Conservation (phyloP, 1,140 invertebrate species). For the Drosophila elegans region DNA sequence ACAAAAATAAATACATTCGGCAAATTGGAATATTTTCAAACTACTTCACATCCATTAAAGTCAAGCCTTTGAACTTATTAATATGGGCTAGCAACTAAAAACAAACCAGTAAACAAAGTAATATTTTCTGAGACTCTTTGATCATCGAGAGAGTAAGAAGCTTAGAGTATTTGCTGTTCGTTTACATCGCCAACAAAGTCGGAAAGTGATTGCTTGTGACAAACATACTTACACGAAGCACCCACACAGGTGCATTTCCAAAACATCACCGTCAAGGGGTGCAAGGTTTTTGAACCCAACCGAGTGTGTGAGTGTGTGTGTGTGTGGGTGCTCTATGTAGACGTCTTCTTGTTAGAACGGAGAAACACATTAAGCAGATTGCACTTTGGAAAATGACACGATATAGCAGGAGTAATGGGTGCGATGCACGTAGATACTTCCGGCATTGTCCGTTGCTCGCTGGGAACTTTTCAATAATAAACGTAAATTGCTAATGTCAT, state of each 20-base stretch:
- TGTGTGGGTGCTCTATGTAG: slow-evolving; percentile 33
- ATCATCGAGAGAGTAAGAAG: too few relatives aligned
- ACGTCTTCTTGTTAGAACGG: slow-evolving; percentile 37
- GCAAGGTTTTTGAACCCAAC: neutral
- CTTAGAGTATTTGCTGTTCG: neutral
- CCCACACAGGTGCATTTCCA: slow-evolving; percentile 12
- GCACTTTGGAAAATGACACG: slow-evolving; percentile 77
- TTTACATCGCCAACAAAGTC: neutral
- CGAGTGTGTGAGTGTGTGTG: slow-evolving; percentile 4
- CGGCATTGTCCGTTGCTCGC: slow-evolving; percentile 13
- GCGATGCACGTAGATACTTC: slow-evolving; percentile 29
- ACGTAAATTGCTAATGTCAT: slow-evolving; percentile 68
- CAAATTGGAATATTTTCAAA: too few relatives aligned
- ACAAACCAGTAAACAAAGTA: too few relatives aligned
- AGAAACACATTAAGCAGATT: slow-evolving; percentile 80
- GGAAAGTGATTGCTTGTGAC: slow-evolving; percentile 52
- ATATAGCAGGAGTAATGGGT: slow-evolving; percentile 24
- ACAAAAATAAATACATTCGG: too few relatives aligned
- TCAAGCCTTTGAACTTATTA: too few relatives aligned
- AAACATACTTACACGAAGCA: slow-evolving; percentile 26
- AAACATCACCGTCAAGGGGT: slow-evolving; percentile 26
- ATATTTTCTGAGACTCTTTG: too few relatives aligned
- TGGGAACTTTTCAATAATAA: slow-evolving; percentile 44
- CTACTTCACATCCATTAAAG: too few relatives aligned
- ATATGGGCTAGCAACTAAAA: too few relatives aligned